phyloP scores from a whole-genome alignment of 2,888 invertebrate species.

The Eudasyphora cyanicolor region DNA sequence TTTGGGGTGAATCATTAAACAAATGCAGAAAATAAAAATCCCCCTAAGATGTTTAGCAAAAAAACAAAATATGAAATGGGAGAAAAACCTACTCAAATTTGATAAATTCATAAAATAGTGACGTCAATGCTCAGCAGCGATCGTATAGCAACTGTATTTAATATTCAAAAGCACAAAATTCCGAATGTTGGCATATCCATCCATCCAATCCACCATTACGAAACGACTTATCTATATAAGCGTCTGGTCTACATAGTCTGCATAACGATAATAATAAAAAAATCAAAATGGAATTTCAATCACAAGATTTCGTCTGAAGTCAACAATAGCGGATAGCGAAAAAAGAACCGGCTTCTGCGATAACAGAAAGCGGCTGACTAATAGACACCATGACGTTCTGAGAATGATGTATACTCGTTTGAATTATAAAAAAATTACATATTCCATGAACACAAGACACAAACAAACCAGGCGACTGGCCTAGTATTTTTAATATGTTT shows the following conservation, averaged over 20 bases:
- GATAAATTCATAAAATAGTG: background rate
- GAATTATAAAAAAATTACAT: background rate
- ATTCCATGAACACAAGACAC: background rate
- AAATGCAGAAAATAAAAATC: background rate
- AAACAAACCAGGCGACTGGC: slow-evolving; percentile 2
- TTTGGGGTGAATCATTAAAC: slow-evolving; percentile 7
- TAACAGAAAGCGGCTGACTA: slow-evolving; percentile 1
- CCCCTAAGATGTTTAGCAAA: background rate
- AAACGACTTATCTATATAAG: background rate
- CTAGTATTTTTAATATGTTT: slow-evolving; percentile 2
- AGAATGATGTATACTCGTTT: too few relatives aligned
- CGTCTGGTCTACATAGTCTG: background rate
- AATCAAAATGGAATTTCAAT: background rate
- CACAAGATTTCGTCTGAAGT: background rate
- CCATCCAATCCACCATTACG: background rate
- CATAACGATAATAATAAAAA: background rate
- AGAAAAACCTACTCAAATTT: background rate
- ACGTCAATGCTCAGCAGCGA: slow-evolving; percentile 1
- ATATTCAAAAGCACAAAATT: background rate
- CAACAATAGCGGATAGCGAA: background rate
- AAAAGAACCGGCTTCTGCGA: background rate
- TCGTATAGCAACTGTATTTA: background rate
- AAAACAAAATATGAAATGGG: background rate
- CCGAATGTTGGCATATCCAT: background rate
- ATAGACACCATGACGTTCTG: background rate